A percentile compares a stretch with the other conserved stretches of the same genome.
Evolutionary conservation across 2,888 invertebrate species (phyloP).

Genomic region (Euplexia lucipara): DNA sequence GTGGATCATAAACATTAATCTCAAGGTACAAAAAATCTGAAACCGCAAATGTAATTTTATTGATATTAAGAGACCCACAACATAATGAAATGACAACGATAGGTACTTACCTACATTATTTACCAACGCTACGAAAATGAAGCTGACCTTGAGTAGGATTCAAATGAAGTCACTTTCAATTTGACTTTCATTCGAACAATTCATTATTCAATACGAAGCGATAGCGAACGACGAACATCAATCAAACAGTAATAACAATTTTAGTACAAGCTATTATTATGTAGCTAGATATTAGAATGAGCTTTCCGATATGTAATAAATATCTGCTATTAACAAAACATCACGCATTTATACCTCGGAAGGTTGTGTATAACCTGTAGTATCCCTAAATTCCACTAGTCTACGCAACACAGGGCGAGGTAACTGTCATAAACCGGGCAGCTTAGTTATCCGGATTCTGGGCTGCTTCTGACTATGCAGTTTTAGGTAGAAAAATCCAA

Average conservation of each 20-base stretch:
- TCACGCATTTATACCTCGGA: too few relatives aligned
- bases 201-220: not conserved
- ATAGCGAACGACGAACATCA: constrained; percentile 2
- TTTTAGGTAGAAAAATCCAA: too few relatives aligned
- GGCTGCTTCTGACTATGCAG: too few relatives aligned
- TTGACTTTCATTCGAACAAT: constrained; percentile 49
- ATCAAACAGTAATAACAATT: constrained; percentile 3
- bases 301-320: constrained; percentile 8
- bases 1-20: not conserved
- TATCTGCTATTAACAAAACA: not conserved
- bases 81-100: constrained; percentile 27
- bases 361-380: too few relatives aligned
- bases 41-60: constrained; percentile 5
- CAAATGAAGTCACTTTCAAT: constrained; percentile 49
- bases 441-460: too few relatives aligned
- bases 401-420: too few relatives aligned
- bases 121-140: constrained; percentile 12
- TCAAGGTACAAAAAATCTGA: constrained; percentile 6
- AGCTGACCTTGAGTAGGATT: constrained; percentile 44
- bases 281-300: not conserved
- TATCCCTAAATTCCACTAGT: too few relatives aligned
- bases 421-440: too few relatives aligned
- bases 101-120: constrained; percentile 27
- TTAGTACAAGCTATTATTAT: not conserved
- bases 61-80: constrained; percentile 12